Percentiles rank a stretch among this genome's conserved stretches.
Conservation (phyloP, 2,797 vertebrate genomes). For the Labeo calbasu region DNA sequence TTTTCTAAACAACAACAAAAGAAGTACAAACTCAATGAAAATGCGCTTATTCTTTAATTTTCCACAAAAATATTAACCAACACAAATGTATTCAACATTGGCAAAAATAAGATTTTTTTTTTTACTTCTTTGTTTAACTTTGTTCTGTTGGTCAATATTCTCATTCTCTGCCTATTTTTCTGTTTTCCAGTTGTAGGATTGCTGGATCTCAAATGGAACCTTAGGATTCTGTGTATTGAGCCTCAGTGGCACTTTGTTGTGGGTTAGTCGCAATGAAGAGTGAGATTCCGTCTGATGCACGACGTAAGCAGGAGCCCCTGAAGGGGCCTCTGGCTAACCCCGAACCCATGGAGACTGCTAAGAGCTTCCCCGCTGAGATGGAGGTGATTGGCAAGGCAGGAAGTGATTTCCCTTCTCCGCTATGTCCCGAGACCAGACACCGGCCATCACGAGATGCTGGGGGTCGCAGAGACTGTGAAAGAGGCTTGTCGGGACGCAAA, state of each 20-base stretch:
- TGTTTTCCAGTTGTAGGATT: slow-evolving; percentile 64
- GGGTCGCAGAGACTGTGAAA: slow-evolving; percentile 86
- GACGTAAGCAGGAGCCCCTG: slow-evolving; percentile 91
- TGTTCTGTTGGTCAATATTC: background rate
- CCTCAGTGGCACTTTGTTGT: slow-evolving; percentile 73
- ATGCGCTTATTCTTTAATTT: background rate
- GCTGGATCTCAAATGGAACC: slow-evolving; percentile 82
- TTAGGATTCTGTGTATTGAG: slow-evolving; percentile 73
- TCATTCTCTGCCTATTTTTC: slow-evolving; percentile 6
- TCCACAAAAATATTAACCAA: background rate
- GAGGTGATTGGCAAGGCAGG: slow-evolving; percentile 95
- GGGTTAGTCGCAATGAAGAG: slow-evolving; percentile 96
- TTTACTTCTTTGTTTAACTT: background rate
- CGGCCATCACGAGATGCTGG: slow-evolving; percentile 86
- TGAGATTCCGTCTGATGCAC: slow-evolving; percentile 89
- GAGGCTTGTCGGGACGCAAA: slow-evolving; percentile 85
- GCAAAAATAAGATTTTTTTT: background rate
- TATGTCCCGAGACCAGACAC: slow-evolving; percentile 89
- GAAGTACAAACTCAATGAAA: no score
- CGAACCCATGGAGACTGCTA: slow-evolving; percentile 88
- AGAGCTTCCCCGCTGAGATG: slow-evolving; percentile 89
- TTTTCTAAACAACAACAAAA: no score
- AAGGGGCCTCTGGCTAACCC: slow-evolving; percentile 94
- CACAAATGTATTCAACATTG: background rate
- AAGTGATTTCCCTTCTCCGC: slow-evolving; percentile 86